Evolutionary conservation across 2,113 vertebrate species (phyloP), one percentile per base, ranked within the genome.

Genomic region (Salvelinus namaycush): DNA sequence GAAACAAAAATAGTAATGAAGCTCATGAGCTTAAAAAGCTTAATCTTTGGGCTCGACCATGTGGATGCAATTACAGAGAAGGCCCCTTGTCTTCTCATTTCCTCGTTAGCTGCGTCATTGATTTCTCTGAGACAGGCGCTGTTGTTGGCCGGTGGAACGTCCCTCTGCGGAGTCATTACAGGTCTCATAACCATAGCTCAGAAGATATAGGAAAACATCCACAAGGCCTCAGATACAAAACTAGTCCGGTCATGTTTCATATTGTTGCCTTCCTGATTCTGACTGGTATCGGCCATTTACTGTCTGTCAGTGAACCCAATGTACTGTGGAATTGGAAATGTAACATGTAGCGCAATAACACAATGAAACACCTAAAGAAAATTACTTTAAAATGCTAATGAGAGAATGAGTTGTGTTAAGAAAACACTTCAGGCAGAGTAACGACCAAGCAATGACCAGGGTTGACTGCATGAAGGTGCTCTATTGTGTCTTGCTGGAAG

Each of bases 51-150:
- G 82, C 79, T 73, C 75, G 64, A 85, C 81, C 89, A 90, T 88
- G 86, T 88, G 89, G 84, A 85, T 81, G 79, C 84, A 87, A 89
- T 91, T 88, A 90, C 77, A 84, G 82, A 83, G 77, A 76, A 84
- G 70, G 85, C 78, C 62, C 76, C 81, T 86, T 65, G 76, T 82
- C 81, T 79, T 74, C 60, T 83, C 75, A 78, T 87, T 85, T 87
- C 69, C 34, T 14, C 79, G 72, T 34, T 74, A 57, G 16, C 72
- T 70, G 51, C 60, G 65, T 80, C 76, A 72, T 65, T 14, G 7
- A 5, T 6, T 27, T 72, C 65, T 34, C 74, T 62, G 26, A 79
- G 64, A 79, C 65, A 65, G 73, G 0, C 5, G 9, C 34, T 60
- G 26, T 69, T 77, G 70, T 74, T 81, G 57, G 49, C 76, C 31